Base-by-base conservation (phyloP, 2,888 invertebrate genomes). In the Pterostichus niger region DNA sequence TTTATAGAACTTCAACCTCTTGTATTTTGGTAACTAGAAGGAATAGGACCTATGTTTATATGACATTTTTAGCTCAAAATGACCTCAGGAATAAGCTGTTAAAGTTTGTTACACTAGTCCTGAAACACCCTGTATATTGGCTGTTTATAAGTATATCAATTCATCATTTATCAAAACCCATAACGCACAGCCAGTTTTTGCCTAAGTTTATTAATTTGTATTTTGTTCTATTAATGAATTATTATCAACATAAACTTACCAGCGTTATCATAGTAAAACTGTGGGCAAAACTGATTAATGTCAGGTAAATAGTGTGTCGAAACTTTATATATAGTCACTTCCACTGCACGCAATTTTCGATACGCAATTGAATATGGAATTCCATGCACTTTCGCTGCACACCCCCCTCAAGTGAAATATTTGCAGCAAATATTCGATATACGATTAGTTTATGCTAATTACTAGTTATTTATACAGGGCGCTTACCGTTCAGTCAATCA, bases 221-320 rank as follows among this genome's bases (percentile, higher is more conserved):
- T 24, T 24, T 24, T 24, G 24, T 24, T 24, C 3, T 24, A 24
- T 24, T 24, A 24, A 2, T 52, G 6, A 52, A 10, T 52, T 52
- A n/a, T 52, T n/a, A 40, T 40, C 5, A 6, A 85, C 79, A 33
- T 85, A 35, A 13, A 54, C 76, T 76, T 56, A 76, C 76, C 76
- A 76, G 35, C 35, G 10, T 40, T 56, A 17, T 35, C 76, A 76
- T 76, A n/a, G 40, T 56, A 35, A 46, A n/a, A 49, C 17, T 6
- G 35, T 54, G n/a, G 6, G 35, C 15, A 15, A 76, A 76, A 76
- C 40, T 35, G 76, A 71, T 44, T 24, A 71, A 71, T 71, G 68
- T 46, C 44, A 44, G 35, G 11, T 64, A 33, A 44, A 33, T 76
- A 35, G n/a, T 40, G 35, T 17, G 6, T 15, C 13, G 54, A 54